Evolutionary conservation across 2,888 invertebrate genomes (phyloP).

Genomic region (Drosophila atripex): DNA sequence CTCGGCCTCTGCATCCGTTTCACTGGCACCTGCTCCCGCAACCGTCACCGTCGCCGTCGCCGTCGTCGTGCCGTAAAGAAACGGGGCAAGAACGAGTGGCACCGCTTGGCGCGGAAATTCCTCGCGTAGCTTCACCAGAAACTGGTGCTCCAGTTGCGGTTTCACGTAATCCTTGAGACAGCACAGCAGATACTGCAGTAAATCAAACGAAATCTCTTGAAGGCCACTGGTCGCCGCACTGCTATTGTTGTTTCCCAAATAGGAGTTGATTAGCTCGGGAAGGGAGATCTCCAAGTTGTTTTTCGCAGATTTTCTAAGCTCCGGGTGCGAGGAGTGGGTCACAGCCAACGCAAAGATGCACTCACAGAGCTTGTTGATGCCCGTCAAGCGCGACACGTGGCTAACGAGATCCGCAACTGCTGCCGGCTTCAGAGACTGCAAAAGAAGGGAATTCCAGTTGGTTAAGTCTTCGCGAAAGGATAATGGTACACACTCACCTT

Average conservation of each 20-base stretch:
- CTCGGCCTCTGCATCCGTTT: slow-evolving; percentile 72
- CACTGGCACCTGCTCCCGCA: slow-evolving; percentile 46
- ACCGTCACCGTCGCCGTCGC: slow-evolving; percentile 50
- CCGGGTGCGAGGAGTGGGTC: slow-evolving; percentile 91
- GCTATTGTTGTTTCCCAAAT: slow-evolving; percentile 90
- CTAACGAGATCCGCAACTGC: slow-evolving; percentile 91
- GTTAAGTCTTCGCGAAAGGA: neutral
- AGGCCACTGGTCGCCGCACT: slow-evolving; percentile 85
- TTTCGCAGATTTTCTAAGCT: slow-evolving; percentile 89
- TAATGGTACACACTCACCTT: slow-evolving; percentile 85
- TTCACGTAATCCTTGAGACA: slow-evolving; percentile 84
- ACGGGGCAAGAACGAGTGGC: slow-evolving; percentile 94
- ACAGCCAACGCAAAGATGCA: slow-evolving; percentile 94
- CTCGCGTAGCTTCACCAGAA: slow-evolving; percentile 91
- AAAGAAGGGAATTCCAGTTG: neutral
- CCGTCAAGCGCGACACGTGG: slow-evolving; percentile 93
- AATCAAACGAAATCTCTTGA: slow-evolving; percentile 95
- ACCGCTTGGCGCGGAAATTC: slow-evolving; percentile 95
- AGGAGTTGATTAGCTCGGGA: slow-evolving; percentile 93
- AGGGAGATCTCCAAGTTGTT: slow-evolving; percentile 92
- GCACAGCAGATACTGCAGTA: slow-evolving; percentile 91
- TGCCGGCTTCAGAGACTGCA: slow-evolving; percentile 90
- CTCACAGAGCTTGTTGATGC: slow-evolving; percentile 95
- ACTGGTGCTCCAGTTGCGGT: slow-evolving; percentile 84
- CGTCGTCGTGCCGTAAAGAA: slow-evolving; percentile 86